Percentiles rank a stretch among this genome's conserved stretches.
These are phyloP conservation scores for Zophobas morio DNA, from an alignment of 1,140 invertebrate genomes.

Conservation along the genomic window DNA sequence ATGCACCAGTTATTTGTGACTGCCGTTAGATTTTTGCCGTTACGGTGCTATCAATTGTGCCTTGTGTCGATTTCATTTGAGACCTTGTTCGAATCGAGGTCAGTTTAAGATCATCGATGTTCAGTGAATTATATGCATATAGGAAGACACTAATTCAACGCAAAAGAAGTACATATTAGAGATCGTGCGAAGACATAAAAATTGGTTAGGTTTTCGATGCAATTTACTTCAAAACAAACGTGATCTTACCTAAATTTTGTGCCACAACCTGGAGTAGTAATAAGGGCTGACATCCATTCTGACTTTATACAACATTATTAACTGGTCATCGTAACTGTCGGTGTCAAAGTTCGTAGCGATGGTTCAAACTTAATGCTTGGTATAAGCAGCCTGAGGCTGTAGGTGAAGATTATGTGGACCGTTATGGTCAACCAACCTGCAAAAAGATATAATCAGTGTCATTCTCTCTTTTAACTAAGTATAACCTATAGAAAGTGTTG, in stretches of 20 bases:
- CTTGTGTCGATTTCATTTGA: slow-evolving; percentile 17
- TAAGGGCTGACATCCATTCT: slow-evolving; percentile 1
- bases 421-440: slow-evolving; percentile 38
- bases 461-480: slow-evolving; percentile 8
- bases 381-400: slow-evolving; percentile 20
- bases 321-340: not conserved
- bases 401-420: slow-evolving; percentile 34
- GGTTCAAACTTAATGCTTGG: slow-evolving; percentile 10
- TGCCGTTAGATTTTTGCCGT: slow-evolving; percentile 26
- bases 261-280: slow-evolving; percentile 17
- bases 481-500: slow-evolving; percentile 22
- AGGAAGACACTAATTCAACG: not conserved
- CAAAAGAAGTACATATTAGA: not conserved
- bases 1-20: slow-evolving; percentile 26
- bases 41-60: slow-evolving; percentile 20
- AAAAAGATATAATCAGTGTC: slow-evolving; percentile 18
- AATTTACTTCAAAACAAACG: not conserved
- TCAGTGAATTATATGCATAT: slow-evolving; percentile 19
- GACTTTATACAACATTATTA: slow-evolving; percentile 3
- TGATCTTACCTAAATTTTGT: slow-evolving; percentile 24
- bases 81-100: slow-evolving; percentile 3
- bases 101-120: slow-evolving; percentile 8
- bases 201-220: not conserved
- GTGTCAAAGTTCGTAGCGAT: slow-evolving; percentile 10
- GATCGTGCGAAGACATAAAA: too few relatives aligned